Percentiles rank a stretch among this genome's conserved stretches.
Conservation (phyloP, 2,888 invertebrate species). For the Cryptocheilus praepositus region DNA sequence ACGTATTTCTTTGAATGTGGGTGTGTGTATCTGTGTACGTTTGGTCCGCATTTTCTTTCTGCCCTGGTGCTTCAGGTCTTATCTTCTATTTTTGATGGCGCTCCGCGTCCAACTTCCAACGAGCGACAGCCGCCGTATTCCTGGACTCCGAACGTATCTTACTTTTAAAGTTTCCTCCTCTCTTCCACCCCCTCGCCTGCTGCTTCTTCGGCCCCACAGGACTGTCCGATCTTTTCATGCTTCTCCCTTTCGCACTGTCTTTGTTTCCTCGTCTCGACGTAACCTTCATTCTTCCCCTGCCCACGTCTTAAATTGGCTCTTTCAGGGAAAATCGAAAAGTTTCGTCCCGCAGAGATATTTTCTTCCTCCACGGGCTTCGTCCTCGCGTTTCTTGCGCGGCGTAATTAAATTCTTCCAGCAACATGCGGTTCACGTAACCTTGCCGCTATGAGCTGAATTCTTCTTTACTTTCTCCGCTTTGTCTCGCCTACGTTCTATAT, state of each 20-base stretch:
- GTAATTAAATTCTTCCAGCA: conserved; percentile 27
- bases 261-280: conserved; percentile 21
- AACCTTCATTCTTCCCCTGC: conserved; percentile 7
- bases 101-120: no score
- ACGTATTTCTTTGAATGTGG: no score
- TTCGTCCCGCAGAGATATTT: neutral
- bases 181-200: neutral
- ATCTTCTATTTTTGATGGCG: conserved; percentile 5
- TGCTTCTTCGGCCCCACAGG: neutral
- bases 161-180: conserved; percentile 3
- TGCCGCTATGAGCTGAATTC: conserved; percentile 7
- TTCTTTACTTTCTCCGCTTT: conserved; percentile 15
- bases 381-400: conserved; percentile 7
- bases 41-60: neutral
- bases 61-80: no score
- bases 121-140: conserved; percentile 17
- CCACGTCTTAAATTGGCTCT: conserved; percentile 28
- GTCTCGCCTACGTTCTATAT: conserved; percentile 9
- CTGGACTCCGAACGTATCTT: conserved; percentile 25
- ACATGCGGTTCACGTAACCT: neutral
- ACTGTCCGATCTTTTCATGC: neutral
- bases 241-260: conserved; percentile 9
- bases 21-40: neutral
- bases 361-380: neutral
- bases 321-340: conserved; percentile 30